A percentile compares a stretch with the other conserved stretches of the same genome.
phyloP scores from a whole-genome alignment of 2,113 vertebrate genomes.

The Setophaga petechia region DNA sequence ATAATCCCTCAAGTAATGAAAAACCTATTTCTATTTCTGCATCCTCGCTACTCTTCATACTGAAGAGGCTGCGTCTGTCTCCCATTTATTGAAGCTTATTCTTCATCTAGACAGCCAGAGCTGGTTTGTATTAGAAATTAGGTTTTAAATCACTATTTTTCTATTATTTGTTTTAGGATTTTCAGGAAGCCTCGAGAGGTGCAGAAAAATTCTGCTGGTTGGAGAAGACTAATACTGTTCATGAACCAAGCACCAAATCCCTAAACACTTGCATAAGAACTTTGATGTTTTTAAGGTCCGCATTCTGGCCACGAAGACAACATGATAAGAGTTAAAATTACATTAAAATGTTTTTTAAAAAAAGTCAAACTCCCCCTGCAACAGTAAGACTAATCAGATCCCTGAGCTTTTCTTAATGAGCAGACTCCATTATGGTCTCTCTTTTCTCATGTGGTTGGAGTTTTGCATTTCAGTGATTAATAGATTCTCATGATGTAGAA shows the following conservation, averaged over 20 bases:
- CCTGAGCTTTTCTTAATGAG: neutral
- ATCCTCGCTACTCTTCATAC: slow-evolving; percentile 78
- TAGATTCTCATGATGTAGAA: neutral
- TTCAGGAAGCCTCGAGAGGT: slow-evolving; percentile 64
- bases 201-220: slow-evolving; percentile 51
- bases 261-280: neutral
- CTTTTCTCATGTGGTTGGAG: neutral
- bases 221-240: slow-evolving; percentile 28
- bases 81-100: slow-evolving; percentile 83
- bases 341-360: neutral
- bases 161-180: slow-evolving; percentile 82
- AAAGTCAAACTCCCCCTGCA: neutral
- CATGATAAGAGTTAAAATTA: neutral
- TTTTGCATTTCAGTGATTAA: slow-evolving; percentile 31
- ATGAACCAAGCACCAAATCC: slow-evolving; percentile 44
- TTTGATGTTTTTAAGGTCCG: neutral
- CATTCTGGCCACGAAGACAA: neutral
- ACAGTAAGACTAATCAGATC: neutral
- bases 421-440: neutral
- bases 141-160: slow-evolving; percentile 82
- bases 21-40: slow-evolving; percentile 82
- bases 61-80: slow-evolving; percentile 78
- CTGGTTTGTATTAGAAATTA: slow-evolving; percentile 82
- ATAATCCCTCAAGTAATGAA: slow-evolving; percentile 83
- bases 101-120: slow-evolving; percentile 78